A percentile compares a stretch with the other conserved stretches of the same genome.
Conservation (phyloP, 2,113 vertebrate genomes). For the Phasianus colchicus region DNA sequence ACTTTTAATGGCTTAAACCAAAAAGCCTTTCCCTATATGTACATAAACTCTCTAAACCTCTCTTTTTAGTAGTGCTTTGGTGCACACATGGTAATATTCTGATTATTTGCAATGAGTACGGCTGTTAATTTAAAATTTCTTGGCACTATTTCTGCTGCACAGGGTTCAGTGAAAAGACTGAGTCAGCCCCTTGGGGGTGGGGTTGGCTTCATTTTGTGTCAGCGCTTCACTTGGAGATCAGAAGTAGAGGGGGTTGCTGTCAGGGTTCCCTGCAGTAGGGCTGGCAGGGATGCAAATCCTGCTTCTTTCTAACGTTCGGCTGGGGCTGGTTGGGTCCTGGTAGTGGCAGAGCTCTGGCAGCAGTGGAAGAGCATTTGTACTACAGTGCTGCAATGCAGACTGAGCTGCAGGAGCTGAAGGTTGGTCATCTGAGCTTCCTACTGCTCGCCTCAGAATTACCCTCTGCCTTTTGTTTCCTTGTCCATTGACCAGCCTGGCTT, state of each 20-base stretch:
- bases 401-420: background rate
- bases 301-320: rapidly evolving
- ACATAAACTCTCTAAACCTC: background rate
- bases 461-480: background rate
- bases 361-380: background rate
- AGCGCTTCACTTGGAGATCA: background rate
- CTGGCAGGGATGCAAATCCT: rapidly evolving
- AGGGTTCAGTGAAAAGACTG: background rate
- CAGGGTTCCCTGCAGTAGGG: background rate
- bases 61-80: background rate
- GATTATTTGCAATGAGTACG: background rate
- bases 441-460: background rate
- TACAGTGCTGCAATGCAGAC: background rate
- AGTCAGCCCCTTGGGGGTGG: background rate
- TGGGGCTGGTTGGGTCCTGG: background rate
- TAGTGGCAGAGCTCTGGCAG: background rate
- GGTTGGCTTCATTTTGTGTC: background rate
- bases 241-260: background rate
- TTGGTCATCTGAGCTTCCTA: background rate
- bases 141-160: background rate
- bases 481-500: background rate
- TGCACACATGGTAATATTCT: background rate
- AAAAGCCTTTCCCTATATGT: background rate
- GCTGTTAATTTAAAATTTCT: background rate
- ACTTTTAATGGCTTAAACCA: background rate